Percentiles rank a stretch among this genome's conserved stretches.
Evolutionary conservation across 2,888 invertebrate species (phyloP).

Genomic region (Merodon equestris): DNA sequence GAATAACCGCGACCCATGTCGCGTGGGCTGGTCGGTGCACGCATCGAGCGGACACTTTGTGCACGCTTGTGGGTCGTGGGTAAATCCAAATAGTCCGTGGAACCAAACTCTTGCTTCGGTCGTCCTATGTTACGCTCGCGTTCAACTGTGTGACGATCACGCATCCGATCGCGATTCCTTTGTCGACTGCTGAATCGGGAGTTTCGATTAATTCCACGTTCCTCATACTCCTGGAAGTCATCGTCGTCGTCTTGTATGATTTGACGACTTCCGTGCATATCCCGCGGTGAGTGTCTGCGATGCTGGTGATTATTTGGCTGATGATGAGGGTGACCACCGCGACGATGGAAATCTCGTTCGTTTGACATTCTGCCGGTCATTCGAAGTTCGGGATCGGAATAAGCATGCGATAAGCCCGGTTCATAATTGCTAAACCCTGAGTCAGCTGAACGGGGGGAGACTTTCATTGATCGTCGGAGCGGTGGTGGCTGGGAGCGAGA

Average conservation of each 20-base stretch:
- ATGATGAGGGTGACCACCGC: conserved; percentile 45
- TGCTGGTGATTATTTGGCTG: conserved; percentile 46
- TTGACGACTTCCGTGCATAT: conserved; percentile 45
- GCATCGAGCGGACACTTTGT: conserved; percentile 74
- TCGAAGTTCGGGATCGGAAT: conserved; percentile 86
- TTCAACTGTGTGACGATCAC: conserved; percentile 79
- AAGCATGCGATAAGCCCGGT: conserved; percentile 82
- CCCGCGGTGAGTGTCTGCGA: conserved; percentile 60
- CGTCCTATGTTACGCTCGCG: conserved; percentile 79
- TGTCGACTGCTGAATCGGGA: conserved; percentile 75
- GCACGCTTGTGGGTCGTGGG: conserved; percentile 73
- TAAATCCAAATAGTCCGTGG: conserved; percentile 73
- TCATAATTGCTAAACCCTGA: conserved; percentile 82
- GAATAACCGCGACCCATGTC: conserved; percentile 74
- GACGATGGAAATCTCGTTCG: conserved; percentile 73
- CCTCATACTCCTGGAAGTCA: conserved; percentile 71
- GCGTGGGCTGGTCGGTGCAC: conserved; percentile 71
- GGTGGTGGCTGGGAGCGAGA: conserved; percentile 79
- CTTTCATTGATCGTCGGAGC: conserved; percentile 81
- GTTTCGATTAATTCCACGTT: conserved; percentile 71
- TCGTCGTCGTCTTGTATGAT: conserved; percentile 69
- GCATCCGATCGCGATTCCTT: conserved; percentile 74
- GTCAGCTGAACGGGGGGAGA: conserved; percentile 83
- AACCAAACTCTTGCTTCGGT: conserved; percentile 74
- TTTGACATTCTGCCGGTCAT: conserved; percentile 71